Base-by-base conservation (phyloP, 2,113 vertebrate species). In the Microcebus tavaratra region DNA sequence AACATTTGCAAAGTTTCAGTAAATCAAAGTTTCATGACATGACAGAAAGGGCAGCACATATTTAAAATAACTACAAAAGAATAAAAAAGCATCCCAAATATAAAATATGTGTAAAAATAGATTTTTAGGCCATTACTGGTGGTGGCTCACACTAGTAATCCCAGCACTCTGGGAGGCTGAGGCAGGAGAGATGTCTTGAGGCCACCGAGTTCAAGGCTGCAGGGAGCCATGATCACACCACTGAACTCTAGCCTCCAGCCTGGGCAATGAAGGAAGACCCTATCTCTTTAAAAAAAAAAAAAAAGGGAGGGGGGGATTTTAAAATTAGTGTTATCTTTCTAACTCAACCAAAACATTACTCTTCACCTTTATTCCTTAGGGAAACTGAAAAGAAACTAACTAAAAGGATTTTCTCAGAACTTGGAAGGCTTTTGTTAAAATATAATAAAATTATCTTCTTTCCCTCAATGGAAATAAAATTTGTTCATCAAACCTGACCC, bases 341-440 rank as follows among this genome's bases (percentile, higher is more conserved):
- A 97, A 89, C 13, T 70, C 42, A 96, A 95, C 5, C 10, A 91
- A 93, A 93, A 75, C 61, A 89, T 70, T 9, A 78, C 67, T 67
- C 67, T 86, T 90, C 42, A 96, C 11, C 8, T 48, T 88, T 90
- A 55, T 72, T 78, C 59, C 15, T 81, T 63, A 70, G 39, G 50
- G 4, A 94, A 96, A 90, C 14, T 61, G 17, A 81, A 90, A 87
- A 65, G 0, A 57, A 92, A 96, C 48, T 72, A 68, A 50, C 75
- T 87, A 75, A 65, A 90, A 80, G 17, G 14, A 79, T 29, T 94
- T 96, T 95, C 94, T 61, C 83, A 59, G 80, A 96, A 94, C 6
- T 3, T 80, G 59, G 29, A 92, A 57, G 23, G 3, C 23, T 48
- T 85, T 25, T 67, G 36, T 59, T 34, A 31, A 67, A 31, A 67